Conservation (phyloP, 1,140 invertebrate species). For the Acromyrmex charruanus region DNA sequence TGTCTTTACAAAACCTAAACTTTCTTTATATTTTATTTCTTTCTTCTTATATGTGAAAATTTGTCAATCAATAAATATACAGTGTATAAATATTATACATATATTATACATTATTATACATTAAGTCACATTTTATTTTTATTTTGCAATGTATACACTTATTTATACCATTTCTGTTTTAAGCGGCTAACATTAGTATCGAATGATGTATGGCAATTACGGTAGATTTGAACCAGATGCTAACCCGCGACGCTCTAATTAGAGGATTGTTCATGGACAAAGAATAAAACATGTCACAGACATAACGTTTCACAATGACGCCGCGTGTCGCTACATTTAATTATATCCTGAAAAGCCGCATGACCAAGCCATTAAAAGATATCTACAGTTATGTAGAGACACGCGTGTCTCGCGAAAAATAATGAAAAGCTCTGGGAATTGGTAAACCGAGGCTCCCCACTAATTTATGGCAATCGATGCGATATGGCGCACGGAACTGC, state of each 20-base stretch:
- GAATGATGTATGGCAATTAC: not conserved
- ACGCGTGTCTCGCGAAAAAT: constrained; percentile 29
- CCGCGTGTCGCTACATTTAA: constrained; percentile 50
- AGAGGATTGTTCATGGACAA: constrained; percentile 39
- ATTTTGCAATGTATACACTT: not conserved
- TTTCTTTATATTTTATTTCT: not conserved
- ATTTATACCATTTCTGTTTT: not conserved
- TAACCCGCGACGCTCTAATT: constrained; percentile 40
- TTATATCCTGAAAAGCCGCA: constrained; percentile 28
- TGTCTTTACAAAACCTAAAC: not conserved
- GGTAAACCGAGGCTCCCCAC: constrained; percentile 15
- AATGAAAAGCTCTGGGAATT: constrained; percentile 60
- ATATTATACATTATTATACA: not conserved
- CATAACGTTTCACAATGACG: constrained; percentile 51
- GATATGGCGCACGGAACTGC: constrained; percentile 47
- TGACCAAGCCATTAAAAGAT: constrained; percentile 40
- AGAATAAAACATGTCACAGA: constrained; percentile 45
- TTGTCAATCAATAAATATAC: not conserved
- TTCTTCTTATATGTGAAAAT: not conserved
- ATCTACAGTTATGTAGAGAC: constrained; percentile 47
- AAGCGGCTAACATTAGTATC: not conserved
- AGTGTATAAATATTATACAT: not conserved
- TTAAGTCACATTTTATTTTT: constrained; percentile 4
- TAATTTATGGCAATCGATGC: constrained; percentile 53
- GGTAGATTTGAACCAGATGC: constrained; percentile 5